These are phyloP conservation scores for Crocidura indochinensis DNA, from an alignment of 2,797 vertebrate genomes.

Conservation along the genomic window DNA sequence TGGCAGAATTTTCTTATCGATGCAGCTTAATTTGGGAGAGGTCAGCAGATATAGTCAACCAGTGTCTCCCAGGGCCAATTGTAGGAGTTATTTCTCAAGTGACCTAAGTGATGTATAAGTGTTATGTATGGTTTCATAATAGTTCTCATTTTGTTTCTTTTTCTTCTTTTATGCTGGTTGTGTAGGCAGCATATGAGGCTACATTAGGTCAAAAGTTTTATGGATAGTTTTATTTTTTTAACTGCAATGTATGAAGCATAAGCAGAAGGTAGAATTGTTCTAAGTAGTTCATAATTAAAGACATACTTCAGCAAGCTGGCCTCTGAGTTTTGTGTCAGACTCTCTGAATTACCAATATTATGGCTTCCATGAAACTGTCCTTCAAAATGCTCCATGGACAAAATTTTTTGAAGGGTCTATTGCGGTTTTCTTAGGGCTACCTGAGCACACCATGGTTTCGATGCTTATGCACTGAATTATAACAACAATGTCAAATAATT, in stretches of 20 bases:
- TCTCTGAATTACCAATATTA: background rate
- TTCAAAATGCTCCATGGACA: too few relatives aligned
- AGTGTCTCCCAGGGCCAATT: slow-evolving; percentile 1
- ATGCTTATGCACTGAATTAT: slow-evolving; percentile 1
- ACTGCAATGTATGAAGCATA: background rate
- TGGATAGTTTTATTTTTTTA: slow-evolving; percentile 11
- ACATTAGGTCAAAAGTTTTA: slow-evolving; percentile 25
- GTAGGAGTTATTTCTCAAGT: background rate
- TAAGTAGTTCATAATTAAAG: slow-evolving; percentile 40
- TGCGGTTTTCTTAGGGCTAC: background rate
- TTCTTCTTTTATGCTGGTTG: slow-evolving; percentile 57
- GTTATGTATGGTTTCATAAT: slow-evolving; percentile 42
- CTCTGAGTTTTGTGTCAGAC: background rate
- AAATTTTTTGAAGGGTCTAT: too few relatives aligned
- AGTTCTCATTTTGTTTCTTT: slow-evolving; percentile 49
- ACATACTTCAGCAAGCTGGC: slow-evolving; percentile 11
- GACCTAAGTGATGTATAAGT: slow-evolving; percentile 56
- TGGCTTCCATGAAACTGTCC: background rate
- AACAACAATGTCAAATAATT: background rate
- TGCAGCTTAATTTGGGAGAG: slow-evolving; percentile 26
- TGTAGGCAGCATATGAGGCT: background rate
- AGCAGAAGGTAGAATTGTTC: slow-evolving; percentile 4
- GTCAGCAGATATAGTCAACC: background rate
- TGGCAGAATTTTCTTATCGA: slow-evolving; percentile 33
- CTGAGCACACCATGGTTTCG: background rate